Percentiles rank a stretch among this genome's conserved stretches.
These are phyloP conservation scores for Diadegma fenestrale DNA, from an alignment of 2,888 invertebrate species.

Conservation along the genomic window DNA sequence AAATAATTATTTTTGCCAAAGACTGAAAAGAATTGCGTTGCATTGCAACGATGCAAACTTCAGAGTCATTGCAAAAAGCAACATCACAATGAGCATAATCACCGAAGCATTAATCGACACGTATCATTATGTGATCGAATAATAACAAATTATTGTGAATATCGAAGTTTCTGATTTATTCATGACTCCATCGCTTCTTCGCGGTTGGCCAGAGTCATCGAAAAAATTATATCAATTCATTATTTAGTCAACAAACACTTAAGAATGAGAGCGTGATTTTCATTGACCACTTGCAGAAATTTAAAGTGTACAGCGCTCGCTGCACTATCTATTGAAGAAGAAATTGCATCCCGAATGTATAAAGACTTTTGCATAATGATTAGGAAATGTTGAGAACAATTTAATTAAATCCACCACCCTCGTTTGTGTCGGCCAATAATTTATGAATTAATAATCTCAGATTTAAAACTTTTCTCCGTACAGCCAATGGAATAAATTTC, in stretches of 20 bases:
- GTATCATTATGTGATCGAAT: neutral
- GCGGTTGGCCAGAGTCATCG: neutral
- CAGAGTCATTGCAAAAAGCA: too few species aligned
- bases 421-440: neutral
- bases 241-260: neutral
- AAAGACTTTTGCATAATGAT: neutral
- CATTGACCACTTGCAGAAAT: neutral
- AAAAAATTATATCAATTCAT: neutral
- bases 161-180: neutral
- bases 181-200: neutral
- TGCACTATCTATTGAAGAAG: conserved; percentile 8
- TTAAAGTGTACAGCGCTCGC: neutral
- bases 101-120: neutral
- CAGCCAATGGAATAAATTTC: neutral
- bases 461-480: neutral
- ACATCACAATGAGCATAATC: neutral
- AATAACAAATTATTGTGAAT: neutral
- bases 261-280: neutral
- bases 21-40: too few species aligned
- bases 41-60: too few species aligned
- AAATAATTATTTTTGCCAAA: too few species aligned
- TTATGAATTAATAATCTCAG: neutral
- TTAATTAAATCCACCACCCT: neutral
- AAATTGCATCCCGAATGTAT: neutral
- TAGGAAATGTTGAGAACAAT: neutral